Evolutionary conservation across 2,113 vertebrate species (phyloP), one percentile per base, ranked within the genome.

Genomic region (Melanerpes formicivorus): DNA sequence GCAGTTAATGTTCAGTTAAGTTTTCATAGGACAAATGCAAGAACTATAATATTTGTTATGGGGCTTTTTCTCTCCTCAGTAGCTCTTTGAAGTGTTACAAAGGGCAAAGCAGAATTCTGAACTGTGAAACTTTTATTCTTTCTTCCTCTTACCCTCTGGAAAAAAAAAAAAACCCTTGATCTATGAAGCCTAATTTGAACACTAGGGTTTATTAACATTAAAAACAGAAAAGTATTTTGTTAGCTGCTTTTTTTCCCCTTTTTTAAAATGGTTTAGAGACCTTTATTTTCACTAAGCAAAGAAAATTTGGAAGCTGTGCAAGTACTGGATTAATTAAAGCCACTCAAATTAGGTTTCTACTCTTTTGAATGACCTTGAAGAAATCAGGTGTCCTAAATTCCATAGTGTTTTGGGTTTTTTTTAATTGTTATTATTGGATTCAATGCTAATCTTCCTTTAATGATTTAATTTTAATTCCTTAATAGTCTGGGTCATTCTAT

Each of bases 271-370:
- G 14, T 95, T 79, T 67, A 18, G 4, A 34, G 19, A 70, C 8
- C 29, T 64, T 76, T 65, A 44, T 65, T 81, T 89, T 91, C 87
- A 90, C 14, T 72, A 80, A 91, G 46, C 15, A 93, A 92, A 94
- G 32, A 62, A 80, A 91, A 84, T 32, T 25, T 95, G 37, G 84
- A 91, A 91, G 54, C 72, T 50, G 66, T 37, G 5, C 32, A 50
- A 90, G 37, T 93, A 71, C 30, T 66, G 46, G 46, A 88, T 95
- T 96, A 97, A 94, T 72, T 96, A 65, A 93, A 95, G 52, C 42
- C 70, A 94, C 52, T 90, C 73, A 85, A 96, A 95, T 93, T 86
- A 95, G 92, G 67, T 59, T 17, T 5, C 54, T 82, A 80, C 32
- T 44, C 78, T 90, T 83, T 80, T 93, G 55, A 65, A 88, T 87